These are phyloP conservation scores for Parasteatoda tepidariorum DNA, from an alignment of 1,140 invertebrate genomes.

Conservation along the genomic window DNA sequence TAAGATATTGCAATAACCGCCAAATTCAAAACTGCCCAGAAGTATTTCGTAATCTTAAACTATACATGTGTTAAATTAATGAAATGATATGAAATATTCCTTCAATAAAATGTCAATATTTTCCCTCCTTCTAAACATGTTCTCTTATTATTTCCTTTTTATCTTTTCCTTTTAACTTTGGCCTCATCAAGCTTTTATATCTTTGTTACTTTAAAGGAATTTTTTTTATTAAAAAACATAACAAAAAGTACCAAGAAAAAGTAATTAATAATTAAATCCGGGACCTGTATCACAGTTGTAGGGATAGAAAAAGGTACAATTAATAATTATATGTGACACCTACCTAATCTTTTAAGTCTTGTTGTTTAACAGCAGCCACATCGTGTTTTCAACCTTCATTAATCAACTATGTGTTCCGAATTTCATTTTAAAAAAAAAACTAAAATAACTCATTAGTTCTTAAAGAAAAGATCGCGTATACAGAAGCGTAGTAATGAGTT, in stretches of 20 bases:
- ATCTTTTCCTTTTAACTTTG: too few relatives aligned
- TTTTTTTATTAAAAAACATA: neutral
- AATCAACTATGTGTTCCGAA: neutral
- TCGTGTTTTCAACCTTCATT: neutral
- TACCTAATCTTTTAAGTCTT: conserved; percentile 8
- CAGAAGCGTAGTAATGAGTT: neutral
- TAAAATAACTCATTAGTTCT: neutral
- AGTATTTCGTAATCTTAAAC: too few relatives aligned
- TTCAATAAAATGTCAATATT: too few relatives aligned
- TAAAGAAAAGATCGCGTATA: neutral
- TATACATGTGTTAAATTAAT: too few relatives aligned
- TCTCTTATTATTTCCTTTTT: too few relatives aligned
- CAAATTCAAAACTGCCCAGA: too few relatives aligned
- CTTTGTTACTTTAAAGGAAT: neutral
- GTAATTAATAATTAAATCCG: conserved; percentile 13
- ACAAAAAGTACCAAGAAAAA: neutral
- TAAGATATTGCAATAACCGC: too few relatives aligned
- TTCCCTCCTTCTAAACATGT: too few relatives aligned
- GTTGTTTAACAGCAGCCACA: neutral
- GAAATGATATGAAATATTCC: too few relatives aligned
- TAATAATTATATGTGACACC: conserved; percentile 9
- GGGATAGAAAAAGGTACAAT: conserved; percentile 11
- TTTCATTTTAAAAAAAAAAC: neutral
- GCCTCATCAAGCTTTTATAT: neutral
- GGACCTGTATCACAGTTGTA: neutral